Percentiles rank a stretch among this genome's conserved stretches.
Evolutionary conservation across 2,113 vertebrate genomes (phyloP).

Genomic region (Oreamnos americanus): DNA sequence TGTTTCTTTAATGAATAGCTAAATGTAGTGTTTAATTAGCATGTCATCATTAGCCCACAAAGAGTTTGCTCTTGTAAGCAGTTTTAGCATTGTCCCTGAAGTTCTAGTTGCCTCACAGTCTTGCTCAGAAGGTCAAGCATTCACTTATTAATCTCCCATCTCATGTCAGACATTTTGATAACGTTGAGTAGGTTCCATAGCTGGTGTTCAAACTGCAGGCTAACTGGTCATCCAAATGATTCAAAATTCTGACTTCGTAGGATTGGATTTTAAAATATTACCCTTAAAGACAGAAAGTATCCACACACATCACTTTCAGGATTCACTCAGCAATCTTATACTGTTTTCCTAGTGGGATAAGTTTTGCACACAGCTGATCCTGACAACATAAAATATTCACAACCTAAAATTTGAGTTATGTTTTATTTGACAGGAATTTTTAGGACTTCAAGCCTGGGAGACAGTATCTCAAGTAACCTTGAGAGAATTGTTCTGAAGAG

Average conservation of each 20-base stretch:
- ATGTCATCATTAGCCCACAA: not conserved
- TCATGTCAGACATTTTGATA: not conserved
- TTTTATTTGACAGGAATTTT: not conserved
- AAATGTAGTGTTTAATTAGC: constrained; percentile 14
- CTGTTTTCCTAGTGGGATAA: not conserved
- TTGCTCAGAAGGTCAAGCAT: not conserved
- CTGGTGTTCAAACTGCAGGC: not conserved
- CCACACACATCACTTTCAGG: not conserved
- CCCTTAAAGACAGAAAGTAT: not conserved
- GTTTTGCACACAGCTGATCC: not conserved
- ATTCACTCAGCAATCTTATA: not conserved
- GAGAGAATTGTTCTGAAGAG: not conserved
- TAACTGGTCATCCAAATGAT: not conserved
- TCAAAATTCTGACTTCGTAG: not conserved
- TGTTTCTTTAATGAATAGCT: not conserved
- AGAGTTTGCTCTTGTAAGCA: not conserved
- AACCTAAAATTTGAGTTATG: not conserved
- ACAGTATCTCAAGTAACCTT: not conserved
- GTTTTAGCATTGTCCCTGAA: not conserved
- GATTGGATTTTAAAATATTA: not conserved
- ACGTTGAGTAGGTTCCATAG: not conserved
- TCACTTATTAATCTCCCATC: not conserved
- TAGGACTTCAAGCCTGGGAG: not conserved
- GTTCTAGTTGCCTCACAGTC: not conserved
- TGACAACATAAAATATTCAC: not conserved